Evolutionary conservation across 2,113 vertebrate species (phyloP), one percentile per base, ranked within the genome.

Genomic region (Melanocharis versteri): DNA sequence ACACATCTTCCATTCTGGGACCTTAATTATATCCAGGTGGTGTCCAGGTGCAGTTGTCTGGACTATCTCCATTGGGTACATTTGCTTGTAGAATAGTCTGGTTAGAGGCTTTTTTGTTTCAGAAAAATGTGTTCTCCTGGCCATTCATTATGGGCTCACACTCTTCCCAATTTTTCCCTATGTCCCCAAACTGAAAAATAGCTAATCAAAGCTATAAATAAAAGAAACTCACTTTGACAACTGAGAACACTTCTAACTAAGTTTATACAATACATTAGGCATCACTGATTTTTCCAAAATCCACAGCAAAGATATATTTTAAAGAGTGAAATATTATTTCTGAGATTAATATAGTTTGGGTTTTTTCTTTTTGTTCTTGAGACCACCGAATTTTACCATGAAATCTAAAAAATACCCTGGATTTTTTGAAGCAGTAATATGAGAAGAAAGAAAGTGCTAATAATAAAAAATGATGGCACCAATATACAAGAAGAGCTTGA

Each of bases 1-100:
- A 95, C 83, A 79, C 83, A 84, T 96, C 94, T 93, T 95, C 92
- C 94, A 86, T 87, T 90, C 94, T 95, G 83, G 93, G 89, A 97
- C 90, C 47, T 75, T 76, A 98, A 98, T 97, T 97, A 96, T 95
- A 89, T 96, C 96, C 97, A 97, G 98, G 97, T 98, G 97, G 97
- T 93, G 92, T 94, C 95, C 97, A 97, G 96, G 95, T 97, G 97
- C 96, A 91, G 79, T 91, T 90, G 78, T 93, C 94, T 89, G 83
- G 61, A 84, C 94, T 86, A 92, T 93, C 72, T 97, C 96, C 97
- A 93, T 86, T 92, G 95, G 96, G 95, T 83, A 97, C 96, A 83
- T 96, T 97, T 97, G 62, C 70, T 94, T 78, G 82, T 70, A 69
- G 94, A 86, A 92, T 54, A 56, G 82, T 69, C 94, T 95, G 60